Percentiles rank a stretch among this genome's conserved stretches.
Evolutionary conservation across 1,140 invertebrate genomes (phyloP).

Genomic region (Brachystomella parvula): DNA sequence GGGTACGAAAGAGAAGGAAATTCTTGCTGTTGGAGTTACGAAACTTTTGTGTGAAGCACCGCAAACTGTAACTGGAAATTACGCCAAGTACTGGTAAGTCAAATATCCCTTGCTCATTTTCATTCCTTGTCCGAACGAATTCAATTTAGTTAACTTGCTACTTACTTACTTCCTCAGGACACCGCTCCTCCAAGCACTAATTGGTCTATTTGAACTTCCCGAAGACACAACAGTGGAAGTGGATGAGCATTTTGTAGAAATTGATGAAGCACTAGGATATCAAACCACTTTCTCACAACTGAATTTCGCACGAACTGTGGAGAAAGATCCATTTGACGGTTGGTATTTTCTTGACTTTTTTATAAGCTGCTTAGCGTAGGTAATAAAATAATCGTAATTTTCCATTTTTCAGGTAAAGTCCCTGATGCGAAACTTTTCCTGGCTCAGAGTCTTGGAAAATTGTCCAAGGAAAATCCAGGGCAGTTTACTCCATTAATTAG

Average conservation of each 20-base stretch:
- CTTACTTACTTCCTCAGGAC: too few relatives aligned
- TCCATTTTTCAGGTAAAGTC: conserved; percentile 41
- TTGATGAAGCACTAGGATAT: conserved; percentile 72
- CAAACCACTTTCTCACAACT: conserved; percentile 83
- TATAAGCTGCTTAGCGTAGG: conserved; percentile 2
- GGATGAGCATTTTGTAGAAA: conserved; percentile 78
- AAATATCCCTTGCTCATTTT: conserved; percentile 25
- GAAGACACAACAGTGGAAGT: conserved; percentile 66
- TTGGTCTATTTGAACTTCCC: conserved; percentile 81
- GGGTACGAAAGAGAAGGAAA: conserved; percentile 72
- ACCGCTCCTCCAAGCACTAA: conserved; percentile 58
- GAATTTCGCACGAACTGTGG: conserved; percentile 65
- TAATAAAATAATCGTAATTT: conserved; percentile 10
- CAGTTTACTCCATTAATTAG: conserved; percentile 48
- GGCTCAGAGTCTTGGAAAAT: conserved; percentile 57
- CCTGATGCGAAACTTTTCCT: conserved; percentile 62
- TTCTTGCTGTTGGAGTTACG: conserved; percentile 77
- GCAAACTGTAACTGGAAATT: conserved; percentile 55
- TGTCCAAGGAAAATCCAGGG: conserved; percentile 55
- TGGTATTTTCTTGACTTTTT: conserved; percentile 39
- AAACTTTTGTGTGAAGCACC: conserved; percentile 73
- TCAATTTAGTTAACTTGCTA: too few relatives aligned
- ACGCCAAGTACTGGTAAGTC: conserved; percentile 56
- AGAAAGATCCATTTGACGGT: conserved; percentile 61
- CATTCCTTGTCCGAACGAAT: too few relatives aligned